phyloP scores from a whole-genome alignment of 2,113 vertebrate genomes.

The Lonchura striata region DNA sequence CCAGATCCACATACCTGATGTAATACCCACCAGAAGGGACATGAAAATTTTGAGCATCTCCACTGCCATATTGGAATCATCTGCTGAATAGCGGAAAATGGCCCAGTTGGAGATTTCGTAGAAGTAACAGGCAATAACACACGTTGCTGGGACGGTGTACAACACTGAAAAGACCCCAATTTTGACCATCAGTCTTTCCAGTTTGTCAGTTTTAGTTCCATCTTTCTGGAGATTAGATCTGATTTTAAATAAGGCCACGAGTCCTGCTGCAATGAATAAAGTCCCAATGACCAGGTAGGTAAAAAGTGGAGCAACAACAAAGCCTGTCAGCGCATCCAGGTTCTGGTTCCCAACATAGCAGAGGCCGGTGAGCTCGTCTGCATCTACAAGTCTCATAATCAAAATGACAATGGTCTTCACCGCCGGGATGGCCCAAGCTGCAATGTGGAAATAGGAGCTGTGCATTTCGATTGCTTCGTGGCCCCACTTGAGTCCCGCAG shows the following conservation, averaged over 20 bases:
- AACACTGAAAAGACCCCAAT: slow-evolving; percentile 97
- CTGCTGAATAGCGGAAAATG: slow-evolving; percentile 83
- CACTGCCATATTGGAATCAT: slow-evolving; percentile 91
- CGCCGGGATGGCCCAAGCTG: slow-evolving; percentile 96
- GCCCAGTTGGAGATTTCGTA: slow-evolving; percentile 97
- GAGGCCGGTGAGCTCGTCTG: slow-evolving; percentile 91
- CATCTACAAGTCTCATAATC: slow-evolving; percentile 96
- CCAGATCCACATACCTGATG: slow-evolving; percentile 99
- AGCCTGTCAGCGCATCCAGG: slow-evolving; percentile 93
- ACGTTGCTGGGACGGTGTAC: slow-evolving; percentile 96
- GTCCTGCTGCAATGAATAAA: slow-evolving; percentile 92
- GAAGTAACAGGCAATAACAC: slow-evolving; percentile 96
- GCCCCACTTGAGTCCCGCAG: slow-evolving; percentile 97
- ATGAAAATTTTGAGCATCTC: slow-evolving; percentile 99
- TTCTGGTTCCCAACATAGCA: slow-evolving; percentile 97
- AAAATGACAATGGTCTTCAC: slow-evolving; percentile 98
- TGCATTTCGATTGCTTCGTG: slow-evolving; percentile 99
- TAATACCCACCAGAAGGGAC: slow-evolving; percentile 96
- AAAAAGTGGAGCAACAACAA: slow-evolving; percentile 94
- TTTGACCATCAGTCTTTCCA: slow-evolving; percentile 98
- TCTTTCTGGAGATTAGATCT: slow-evolving; percentile 98
- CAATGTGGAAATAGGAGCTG: slow-evolving; percentile 98
- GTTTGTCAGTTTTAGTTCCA: slow-evolving; percentile 96
- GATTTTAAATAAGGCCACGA: slow-evolving; percentile 98
- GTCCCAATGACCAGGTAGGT: slow-evolving; percentile 96